These are phyloP conservation scores for Cinara cedri DNA, from an alignment of 2,888 invertebrate genomes.

Conservation along the genomic window DNA sequence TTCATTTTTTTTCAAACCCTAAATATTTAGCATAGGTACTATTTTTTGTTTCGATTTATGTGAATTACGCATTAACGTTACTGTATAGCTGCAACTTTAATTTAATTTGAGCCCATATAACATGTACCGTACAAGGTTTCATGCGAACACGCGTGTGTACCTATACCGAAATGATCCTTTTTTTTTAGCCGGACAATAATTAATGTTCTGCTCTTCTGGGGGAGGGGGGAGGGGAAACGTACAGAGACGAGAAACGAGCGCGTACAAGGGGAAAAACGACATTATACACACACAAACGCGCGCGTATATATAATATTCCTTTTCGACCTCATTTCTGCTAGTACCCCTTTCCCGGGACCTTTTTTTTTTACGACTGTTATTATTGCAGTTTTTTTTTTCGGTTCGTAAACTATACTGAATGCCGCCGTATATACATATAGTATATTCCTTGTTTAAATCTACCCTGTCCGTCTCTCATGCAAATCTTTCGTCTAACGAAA, in stretches of 20 bases:
- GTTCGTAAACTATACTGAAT: slow-evolving; percentile 35
- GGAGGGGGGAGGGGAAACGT: not conserved
- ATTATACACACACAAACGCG: not conserved
- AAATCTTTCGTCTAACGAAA: slow-evolving; percentile 27
- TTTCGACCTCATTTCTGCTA: not conserved
- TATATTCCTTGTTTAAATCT: not conserved
- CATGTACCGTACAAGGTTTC: not conserved
- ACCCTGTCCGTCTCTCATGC: not conserved
- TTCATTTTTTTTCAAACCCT: too few relatives aligned
- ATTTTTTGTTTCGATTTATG: too few relatives aligned
- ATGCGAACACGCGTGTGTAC: not conserved
- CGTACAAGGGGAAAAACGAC: not conserved
- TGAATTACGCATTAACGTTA: too few relatives aligned
- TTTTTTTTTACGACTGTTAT: slow-evolving; percentile 5
- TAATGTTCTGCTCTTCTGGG: slow-evolving; percentile 3
- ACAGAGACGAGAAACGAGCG: not conserved
- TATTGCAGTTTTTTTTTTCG: slow-evolving; percentile 27
- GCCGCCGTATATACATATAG: too few relatives aligned
- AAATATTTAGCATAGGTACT: too few relatives aligned
- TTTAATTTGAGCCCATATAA: not conserved
- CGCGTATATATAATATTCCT: not conserved
- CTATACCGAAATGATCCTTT: not conserved
- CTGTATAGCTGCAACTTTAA: not conserved
- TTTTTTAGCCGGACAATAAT: slow-evolving; percentile 32
- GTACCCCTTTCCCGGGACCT: not conserved